Percentiles rank a stretch among this genome's conserved stretches.
Evolutionary conservation across 2,888 invertebrate genomes (phyloP).

Genomic region (Luperina testacea): DNA sequence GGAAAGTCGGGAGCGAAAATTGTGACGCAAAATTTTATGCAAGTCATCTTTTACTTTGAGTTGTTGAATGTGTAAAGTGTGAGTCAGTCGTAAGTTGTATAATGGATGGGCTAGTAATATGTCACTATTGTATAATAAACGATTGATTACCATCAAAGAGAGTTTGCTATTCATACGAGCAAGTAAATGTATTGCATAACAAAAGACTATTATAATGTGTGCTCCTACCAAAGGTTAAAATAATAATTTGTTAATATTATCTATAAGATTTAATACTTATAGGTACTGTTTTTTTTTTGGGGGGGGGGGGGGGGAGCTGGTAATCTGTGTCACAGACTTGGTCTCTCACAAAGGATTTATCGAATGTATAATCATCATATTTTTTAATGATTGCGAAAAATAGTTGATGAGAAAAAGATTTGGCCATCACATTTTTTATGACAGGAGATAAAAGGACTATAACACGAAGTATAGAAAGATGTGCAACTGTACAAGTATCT

Average conservation of each 20-base stretch:
- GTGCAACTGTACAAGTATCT: neutral
- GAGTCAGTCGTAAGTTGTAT: conserved; percentile 25
- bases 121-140: conserved; percentile 13
- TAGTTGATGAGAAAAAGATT: neutral
- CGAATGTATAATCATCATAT: no score
- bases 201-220: neutral
- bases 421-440: neutral
- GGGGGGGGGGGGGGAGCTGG: neutral
- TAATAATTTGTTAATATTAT: neutral
- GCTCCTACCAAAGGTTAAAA: neutral
- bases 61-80: neutral
- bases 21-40: conserved; percentile 25
- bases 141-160: neutral
- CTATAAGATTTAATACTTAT: neutral
- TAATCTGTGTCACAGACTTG: neutral
- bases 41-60: conserved; percentile 19
- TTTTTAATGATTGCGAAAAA: no score
- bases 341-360: no score
- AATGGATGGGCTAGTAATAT: conserved; percentile 7
- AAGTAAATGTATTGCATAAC: neutral
- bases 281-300: neutral
- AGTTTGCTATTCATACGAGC: neutral
- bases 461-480: neutral
- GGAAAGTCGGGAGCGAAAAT: conserved; percentile 35
- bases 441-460: neutral